Conservation (phyloP, 2,888 invertebrate genomes). For the Sclerodermus sp. region DNA sequence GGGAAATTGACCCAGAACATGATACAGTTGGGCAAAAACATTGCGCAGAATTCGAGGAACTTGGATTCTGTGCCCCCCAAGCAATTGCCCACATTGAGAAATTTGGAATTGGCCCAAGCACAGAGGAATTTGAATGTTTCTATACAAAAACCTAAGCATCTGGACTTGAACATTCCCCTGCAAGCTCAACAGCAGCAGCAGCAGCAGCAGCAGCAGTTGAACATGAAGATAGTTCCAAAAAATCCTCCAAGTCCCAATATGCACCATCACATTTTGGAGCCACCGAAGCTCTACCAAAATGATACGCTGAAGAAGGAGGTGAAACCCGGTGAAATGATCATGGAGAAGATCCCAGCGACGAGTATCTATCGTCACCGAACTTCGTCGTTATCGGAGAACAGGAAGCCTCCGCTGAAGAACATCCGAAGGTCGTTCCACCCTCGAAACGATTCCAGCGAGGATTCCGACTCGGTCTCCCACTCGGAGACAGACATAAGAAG, state of each 20-base stretch:
- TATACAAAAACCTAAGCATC: slow-evolving; percentile 41
- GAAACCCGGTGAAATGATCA: slow-evolving; percentile 30
- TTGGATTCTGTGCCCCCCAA: slow-evolving; percentile 28
- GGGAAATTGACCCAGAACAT: slow-evolving; percentile 52
- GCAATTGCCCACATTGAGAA: slow-evolving; percentile 29
- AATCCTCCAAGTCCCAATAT: slow-evolving; percentile 32
- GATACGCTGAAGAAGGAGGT: slow-evolving; percentile 32
- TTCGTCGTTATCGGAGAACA: slow-evolving; percentile 49
- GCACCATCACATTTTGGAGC: slow-evolving; percentile 48
- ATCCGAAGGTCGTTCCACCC: slow-evolving; percentile 50
- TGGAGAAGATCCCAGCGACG: slow-evolving; percentile 34
- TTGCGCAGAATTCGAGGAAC: slow-evolving; percentile 45
- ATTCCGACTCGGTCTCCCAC: slow-evolving; percentile 59
- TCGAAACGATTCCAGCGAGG: slow-evolving; percentile 51
- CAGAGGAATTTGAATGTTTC: slow-evolving; percentile 31
- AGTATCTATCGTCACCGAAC: slow-evolving; percentile 47
- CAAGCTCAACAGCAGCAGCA: slow-evolving; percentile 26
- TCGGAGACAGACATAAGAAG: slow-evolving; percentile 63
- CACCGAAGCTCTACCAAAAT: slow-evolving; percentile 50
- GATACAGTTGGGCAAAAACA: slow-evolving; percentile 51
- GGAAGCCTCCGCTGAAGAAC: slow-evolving; percentile 42
- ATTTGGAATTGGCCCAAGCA: slow-evolving; percentile 29
- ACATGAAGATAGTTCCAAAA: slow-evolving; percentile 31
- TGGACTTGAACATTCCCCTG: slow-evolving; percentile 41
- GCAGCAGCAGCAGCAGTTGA: slow-evolving; percentile 22